A percentile compares a stretch with the other conserved stretches of the same genome.
These are phyloP conservation scores for Sinocyclocheilus grahami DNA, from an alignment of 2,113 vertebrate species.

Conservation along the genomic window DNA sequence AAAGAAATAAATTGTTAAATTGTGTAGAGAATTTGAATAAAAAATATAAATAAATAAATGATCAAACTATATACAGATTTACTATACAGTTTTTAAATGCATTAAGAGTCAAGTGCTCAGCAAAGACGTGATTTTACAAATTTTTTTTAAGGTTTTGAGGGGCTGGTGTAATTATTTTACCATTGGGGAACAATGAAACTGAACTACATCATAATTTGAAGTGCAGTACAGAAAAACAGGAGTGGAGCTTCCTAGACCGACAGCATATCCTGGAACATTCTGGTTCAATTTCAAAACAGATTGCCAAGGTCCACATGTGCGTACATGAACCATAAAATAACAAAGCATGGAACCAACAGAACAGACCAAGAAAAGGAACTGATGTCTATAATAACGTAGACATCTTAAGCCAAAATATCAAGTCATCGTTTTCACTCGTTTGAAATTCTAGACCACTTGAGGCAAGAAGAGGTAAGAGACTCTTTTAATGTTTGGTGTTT, in stretches of 20 bases:
- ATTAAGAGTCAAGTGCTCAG: neutral
- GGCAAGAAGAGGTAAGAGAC: neutral
- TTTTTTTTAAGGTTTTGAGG: neutral
- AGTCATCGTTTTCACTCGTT: neutral
- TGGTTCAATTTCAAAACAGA: neutral
- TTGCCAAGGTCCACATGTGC: neutral
- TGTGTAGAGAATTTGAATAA: neutral
- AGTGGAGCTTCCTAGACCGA: neutral
- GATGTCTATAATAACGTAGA: neutral
- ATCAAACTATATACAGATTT: neutral
- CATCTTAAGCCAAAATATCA: neutral
- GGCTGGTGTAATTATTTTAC: neutral
- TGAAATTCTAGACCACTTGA: neutral
- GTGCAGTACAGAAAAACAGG: conserved; percentile 10
- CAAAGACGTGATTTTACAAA: neutral
- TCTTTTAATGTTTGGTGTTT: neutral
- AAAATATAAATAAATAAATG: neutral
- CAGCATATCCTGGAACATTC: neutral
- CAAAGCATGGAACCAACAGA: neutral
- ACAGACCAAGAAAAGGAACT: neutral
- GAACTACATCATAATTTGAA: neutral
- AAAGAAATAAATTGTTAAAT: neutral
- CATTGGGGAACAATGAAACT: neutral
- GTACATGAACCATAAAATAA: neutral
- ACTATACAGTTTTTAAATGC: neutral